Base-by-base conservation (phyloP, 2,888 invertebrate genomes). In the Drymonia ruficornis region DNA sequence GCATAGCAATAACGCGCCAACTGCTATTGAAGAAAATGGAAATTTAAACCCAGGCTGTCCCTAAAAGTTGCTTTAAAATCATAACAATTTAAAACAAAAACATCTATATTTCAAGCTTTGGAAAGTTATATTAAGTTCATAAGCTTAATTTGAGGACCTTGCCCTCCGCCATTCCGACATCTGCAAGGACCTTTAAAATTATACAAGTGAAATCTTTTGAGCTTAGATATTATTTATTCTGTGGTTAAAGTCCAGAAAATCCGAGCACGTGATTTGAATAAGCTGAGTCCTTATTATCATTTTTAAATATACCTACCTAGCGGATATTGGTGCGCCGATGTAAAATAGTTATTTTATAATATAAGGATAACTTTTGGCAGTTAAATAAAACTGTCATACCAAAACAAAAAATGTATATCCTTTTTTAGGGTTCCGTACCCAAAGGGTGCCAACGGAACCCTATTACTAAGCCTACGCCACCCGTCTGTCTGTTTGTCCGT, bases 181-280 rank as follows among this genome's bases (percentile, higher is more conserved):
- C 44, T 53, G 53, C 31, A 44, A 51, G 47, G 23, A 36, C 36
- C n/a, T 6, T 36, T 36, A 36, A 51, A 46, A 56, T 54, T 59
- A 45, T 43, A 49, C 34, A 51, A 31, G n/a, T 54, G 66, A 54
- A 61, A 31, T 48, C 49, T 28, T 28, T n/a, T 16, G 12, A 40
- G 40, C 46, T 55, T 55, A 31, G 12, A 31, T 23, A 23, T 50
- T 31, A 31, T 31, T 31, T 31, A 31, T 31, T 31, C 31, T 2
- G 31, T 1, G 31, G 31, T 12, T 31, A 11, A 31, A 61, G 53
- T 52, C 52, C 43, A 31, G 48, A 53, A 65, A 61, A 56, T 28
- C 47, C 43, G 49, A 4, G 13, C 34, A 8, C 59, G 42, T 59
- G 59, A 7, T 16, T n/a, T 54, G 70, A 69, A 66, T 67, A 62